phyloP scores from a whole-genome alignment of 2,888 invertebrate genomes.

The Catocala fraxini region DNA sequence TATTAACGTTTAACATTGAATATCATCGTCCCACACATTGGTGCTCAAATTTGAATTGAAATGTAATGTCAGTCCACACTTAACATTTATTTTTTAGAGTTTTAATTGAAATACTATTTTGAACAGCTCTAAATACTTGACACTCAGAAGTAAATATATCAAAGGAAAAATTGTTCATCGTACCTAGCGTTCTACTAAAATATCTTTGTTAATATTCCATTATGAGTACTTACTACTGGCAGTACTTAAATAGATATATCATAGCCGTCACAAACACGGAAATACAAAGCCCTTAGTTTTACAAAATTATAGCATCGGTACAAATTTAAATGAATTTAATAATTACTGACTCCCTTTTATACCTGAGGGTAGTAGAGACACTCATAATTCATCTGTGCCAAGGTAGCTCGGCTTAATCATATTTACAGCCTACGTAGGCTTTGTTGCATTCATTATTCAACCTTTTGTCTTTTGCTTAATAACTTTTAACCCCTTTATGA shows the following conservation, averaged over 20 bases:
- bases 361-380: conserved; percentile 24
- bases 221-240: too few relatives aligned
- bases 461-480: conserved; percentile 46
- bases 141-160: too few relatives aligned
- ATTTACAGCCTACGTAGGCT: conserved; percentile 44
- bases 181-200: too few relatives aligned
- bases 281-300: conserved; percentile 5
- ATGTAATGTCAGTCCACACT: too few relatives aligned
- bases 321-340: conserved; percentile 44
- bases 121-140: too few relatives aligned
- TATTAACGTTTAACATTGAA: too few relatives aligned
- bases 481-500: conserved; percentile 50
- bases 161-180: too few relatives aligned
- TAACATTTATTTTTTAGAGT: too few relatives aligned
- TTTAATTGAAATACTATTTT: too few relatives aligned
- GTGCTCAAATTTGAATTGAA: too few relatives aligned
- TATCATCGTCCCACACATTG: too few relatives aligned
- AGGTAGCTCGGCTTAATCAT: conserved; percentile 43
- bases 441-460: conserved; percentile 48
- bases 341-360: conserved; percentile 44
- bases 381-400: conserved; percentile 35
- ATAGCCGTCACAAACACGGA: conserved; percentile 4
- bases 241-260: conserved; percentile 7
- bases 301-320: conserved; percentile 28
- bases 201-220: too few relatives aligned